These are phyloP conservation scores for Temnopleurus reevesii DNA, from an alignment of 53 echinoderm and acorn worm species.

Conservation along the genomic window DNA sequence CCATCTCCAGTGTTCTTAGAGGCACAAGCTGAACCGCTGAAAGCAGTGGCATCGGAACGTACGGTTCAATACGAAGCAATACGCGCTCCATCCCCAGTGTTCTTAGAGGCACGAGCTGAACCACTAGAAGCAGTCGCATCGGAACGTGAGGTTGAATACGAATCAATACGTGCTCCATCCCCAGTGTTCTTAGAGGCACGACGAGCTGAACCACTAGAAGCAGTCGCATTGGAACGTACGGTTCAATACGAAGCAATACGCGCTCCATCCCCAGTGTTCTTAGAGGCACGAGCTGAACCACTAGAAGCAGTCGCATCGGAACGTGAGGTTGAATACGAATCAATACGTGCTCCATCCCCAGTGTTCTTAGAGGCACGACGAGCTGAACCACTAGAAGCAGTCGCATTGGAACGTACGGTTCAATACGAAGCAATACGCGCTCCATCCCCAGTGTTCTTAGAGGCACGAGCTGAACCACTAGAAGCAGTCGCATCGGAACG, in stretches of 20 bases:
- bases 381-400: not conserved
- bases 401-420: no score
- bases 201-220: no score
- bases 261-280: no score
- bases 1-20: not conserved
- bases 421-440: not conserved
- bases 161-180: no score
- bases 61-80: not conserved
- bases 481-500: no score
- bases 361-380: not conserved
- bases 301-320: not conserved
- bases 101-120: not conserved
- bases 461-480: not conserved
- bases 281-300: not conserved
- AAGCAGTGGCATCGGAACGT: not conserved
- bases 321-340: not conserved
- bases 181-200: no score
- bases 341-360: not conserved
- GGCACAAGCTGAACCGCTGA: not conserved
- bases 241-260: no score
- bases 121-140: no score
- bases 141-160: no score
- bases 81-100: slow-evolving; percentile 9
- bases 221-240: no score
- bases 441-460: not conserved